Evolutionary conservation across 2,797 vertebrate genomes (phyloP).

Genomic region (Platalea minor): DNA sequence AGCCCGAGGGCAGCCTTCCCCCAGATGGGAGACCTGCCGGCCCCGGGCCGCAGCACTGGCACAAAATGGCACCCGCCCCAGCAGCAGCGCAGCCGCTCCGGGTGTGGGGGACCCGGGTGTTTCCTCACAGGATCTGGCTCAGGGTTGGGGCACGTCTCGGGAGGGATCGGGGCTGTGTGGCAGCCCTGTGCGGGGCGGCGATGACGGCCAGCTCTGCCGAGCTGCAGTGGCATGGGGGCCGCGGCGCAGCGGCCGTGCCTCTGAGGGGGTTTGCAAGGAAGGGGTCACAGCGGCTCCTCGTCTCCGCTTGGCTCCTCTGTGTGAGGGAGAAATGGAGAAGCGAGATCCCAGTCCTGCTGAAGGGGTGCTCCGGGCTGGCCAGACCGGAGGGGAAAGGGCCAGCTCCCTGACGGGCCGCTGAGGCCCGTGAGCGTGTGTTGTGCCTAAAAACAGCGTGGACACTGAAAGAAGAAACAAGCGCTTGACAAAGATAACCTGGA

Average conservation of each 20-base stretch:
- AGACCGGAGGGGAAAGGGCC: neutral
- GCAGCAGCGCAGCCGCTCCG: rapidly evolving
- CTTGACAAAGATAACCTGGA: too few relatives aligned
- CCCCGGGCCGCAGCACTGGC: rapidly evolving
- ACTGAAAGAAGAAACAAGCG: neutral
- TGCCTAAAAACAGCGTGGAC: neutral
- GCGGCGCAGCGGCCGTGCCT: rapidly evolving
- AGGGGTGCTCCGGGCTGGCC: neutral
- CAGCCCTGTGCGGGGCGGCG: rapidly evolving
- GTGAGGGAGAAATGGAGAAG: neutral
- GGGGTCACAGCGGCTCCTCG: rapidly evolving
- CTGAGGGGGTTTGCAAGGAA: neutral
- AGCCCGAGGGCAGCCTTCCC: neutral
- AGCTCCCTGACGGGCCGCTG: rapidly evolving
- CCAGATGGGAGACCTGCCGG: neutral
- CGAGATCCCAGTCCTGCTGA: neutral
- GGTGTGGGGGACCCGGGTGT: neutral
- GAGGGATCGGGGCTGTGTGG: rapidly evolving
- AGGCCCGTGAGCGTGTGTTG: rapidly evolving
- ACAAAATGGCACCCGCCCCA: neutral
- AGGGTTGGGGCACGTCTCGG: rapidly evolving
- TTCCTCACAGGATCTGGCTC: neutral
- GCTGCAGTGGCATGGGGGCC: rapidly evolving
- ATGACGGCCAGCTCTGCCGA: too few relatives aligned
- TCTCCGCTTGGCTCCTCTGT: neutral